Percentiles rank a stretch among this genome's conserved stretches.
Conservation (phyloP, 2,888 invertebrate species). For the Agonum fuliginosum region DNA sequence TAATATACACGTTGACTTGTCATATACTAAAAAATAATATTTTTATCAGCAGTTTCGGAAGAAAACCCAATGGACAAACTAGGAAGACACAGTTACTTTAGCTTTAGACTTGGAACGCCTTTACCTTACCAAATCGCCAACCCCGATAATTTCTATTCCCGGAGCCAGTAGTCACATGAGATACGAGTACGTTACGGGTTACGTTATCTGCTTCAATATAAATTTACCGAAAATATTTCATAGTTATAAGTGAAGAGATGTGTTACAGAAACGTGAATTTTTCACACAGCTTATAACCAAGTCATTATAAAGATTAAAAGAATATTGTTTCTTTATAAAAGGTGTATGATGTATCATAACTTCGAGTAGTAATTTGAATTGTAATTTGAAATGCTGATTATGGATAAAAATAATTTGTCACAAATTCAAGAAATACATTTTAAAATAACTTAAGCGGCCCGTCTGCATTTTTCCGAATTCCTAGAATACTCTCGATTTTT, state of each 20-base stretch:
- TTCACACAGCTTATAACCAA: not conserved
- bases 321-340: no score
- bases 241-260: not conserved
- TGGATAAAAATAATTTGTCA: not conserved
- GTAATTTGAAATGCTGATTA: not conserved
- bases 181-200: not conserved
- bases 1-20: no score
- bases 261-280: slow-evolving; percentile 7
- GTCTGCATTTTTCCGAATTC: no score
- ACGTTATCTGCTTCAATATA: not conserved
- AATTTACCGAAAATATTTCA: slow-evolving; percentile 8
- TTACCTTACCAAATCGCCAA: not conserved
- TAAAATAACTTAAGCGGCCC: no score
- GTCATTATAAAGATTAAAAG: no score
- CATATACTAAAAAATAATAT: no score
- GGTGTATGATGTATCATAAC: no score
- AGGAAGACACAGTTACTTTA: no score
- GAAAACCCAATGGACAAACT: no score
- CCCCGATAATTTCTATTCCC: slow-evolving; percentile 7
- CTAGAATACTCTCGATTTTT: no score
- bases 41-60: no score
- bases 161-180: not conserved
- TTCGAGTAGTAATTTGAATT: no score
- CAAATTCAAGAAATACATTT: not conserved
- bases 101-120: not conserved